Evolutionary conservation across 2,888 invertebrate genomes (phyloP), one percentile per base, ranked within the genome.

Genomic region (Leucophenga montana): DNA sequence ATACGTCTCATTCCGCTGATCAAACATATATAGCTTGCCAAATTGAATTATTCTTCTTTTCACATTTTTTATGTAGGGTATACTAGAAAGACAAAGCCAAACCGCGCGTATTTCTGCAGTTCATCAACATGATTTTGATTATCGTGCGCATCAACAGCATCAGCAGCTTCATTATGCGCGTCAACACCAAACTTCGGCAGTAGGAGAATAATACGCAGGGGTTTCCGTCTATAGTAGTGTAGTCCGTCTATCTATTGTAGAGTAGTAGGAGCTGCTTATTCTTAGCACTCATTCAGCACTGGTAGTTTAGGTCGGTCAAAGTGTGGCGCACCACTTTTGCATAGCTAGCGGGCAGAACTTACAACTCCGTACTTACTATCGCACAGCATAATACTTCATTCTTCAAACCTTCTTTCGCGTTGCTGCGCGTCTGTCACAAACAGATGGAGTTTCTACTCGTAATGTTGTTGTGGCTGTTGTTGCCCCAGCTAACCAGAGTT

Each of bases 111-210:
- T 11, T 39, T 39, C 11, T 39, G 39, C 11, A 39, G 39, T 39
- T 39, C 57, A 57, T 13, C 33, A 33, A n/a, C 33, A 57, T 13
- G 9, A 22, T 61, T 11, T 16, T 61, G 18, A 61, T 61, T 13
- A 54, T 54, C 20, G 22, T 54, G 11, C 18, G 18, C 54, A 20
- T 16, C 39, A 61, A 8, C 39, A 44, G 16, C n/a, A 14, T 13
- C 57, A 31, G 61, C 33, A 61, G 61, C 44, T 61, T 61, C 61
- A 61, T 44, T 61, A 39, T 39, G 44, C 61, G n/a, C 61, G 44
- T 61, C 61, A 39, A 39, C 61, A 39, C 3, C 61, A 61, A 16
- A 11, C 59, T 11, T 6, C 8, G n/a, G 61, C 61, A 18, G 39
- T 1, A 8, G 8, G 39, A 39, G 39, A 8, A 3, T 1, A 39